Evolutionary conservation across 1,140 invertebrate species (phyloP), one percentile per base, ranked within the genome.

Genomic region (Asbolus verrucosus): DNA sequence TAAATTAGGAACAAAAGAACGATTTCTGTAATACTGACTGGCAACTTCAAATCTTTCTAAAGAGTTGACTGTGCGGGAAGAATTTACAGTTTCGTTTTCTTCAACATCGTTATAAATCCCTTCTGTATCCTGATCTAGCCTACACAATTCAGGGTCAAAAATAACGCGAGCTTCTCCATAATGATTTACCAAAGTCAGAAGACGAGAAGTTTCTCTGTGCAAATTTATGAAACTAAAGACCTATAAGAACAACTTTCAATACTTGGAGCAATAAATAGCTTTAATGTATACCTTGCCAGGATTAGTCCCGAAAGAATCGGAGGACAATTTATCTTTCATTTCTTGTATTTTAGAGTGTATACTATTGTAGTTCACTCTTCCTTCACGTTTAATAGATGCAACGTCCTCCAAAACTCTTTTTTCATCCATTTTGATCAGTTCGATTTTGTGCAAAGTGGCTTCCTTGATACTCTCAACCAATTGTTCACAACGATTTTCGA

Each of bases 131-230:
- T 82, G 75, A 43, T 86, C 84, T 24, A 87, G 81, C n/a, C 80
- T 79, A 70, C 86, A 85, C 18, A 81, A 83, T 18, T 86, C 83
- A 65, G 85, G 81, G 74, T 87, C 84, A 67, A 86, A 86, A 6
- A 84, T 78, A 59, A 83, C 81, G 18, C 82, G 77, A 6, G 81
- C 81, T 19, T 83, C 81, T 6, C 84, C 84, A 81, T 84, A 85
- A 78, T 83, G 84, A 1, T 82, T 82, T 0, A 87, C 81, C 9
- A 85, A 83, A n/a, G 83, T 79, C 1, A 87, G 68, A 2, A 86
- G 71, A 75, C 84, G 81, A 15, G 85, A 78, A 1, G 84, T 82
- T 65, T 83, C 83, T 69, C 82, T 81, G 69, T 87, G 85, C 6
- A 86, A 79, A 65, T 84, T 84, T 75, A 86, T 81, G 31, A 78